Evolutionary conservation across 2,888 invertebrate genomes (phyloP).

Genomic region (Hanleya hanleyi): DNA sequence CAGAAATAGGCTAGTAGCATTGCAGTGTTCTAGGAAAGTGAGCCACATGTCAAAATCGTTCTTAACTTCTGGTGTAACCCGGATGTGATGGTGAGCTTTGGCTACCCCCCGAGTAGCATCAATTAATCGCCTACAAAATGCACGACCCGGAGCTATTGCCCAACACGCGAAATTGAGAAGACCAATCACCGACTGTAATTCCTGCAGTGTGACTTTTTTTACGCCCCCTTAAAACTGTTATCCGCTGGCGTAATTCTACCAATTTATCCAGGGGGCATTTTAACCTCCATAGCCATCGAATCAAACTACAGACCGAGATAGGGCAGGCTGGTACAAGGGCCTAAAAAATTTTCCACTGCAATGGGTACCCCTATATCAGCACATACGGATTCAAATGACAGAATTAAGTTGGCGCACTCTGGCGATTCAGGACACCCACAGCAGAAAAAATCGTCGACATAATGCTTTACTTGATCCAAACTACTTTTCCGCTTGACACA

Average conservation of each 20-base stretch:
- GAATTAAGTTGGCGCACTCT: no score
- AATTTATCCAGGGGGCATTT: not conserved
- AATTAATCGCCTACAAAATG: not conserved
- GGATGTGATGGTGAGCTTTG: not conserved
- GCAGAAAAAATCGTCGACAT: no score
- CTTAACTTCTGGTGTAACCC: not conserved
- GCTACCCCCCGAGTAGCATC: not conserved
- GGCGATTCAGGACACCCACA: no score
- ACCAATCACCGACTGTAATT: not conserved
- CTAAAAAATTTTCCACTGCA: not conserved
- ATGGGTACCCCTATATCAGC: not conserved
- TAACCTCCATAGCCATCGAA: not conserved
- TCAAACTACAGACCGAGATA: not conserved
- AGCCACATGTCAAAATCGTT: not conserved
- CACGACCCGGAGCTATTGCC: not conserved
- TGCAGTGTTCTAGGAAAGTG: not conserved
- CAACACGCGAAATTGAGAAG: not conserved
- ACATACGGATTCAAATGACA: constrained; percentile 1
- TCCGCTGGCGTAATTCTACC: not conserved
- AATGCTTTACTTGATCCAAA: no score
- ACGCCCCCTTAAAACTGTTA: not conserved
- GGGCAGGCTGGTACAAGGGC: not conserved
- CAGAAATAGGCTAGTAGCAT: not conserved
- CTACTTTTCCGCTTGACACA: no score
- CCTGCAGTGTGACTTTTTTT: not conserved